phyloP scores from a whole-genome alignment of 2,888 invertebrate genomes.

The Archips xylosteana region DNA sequence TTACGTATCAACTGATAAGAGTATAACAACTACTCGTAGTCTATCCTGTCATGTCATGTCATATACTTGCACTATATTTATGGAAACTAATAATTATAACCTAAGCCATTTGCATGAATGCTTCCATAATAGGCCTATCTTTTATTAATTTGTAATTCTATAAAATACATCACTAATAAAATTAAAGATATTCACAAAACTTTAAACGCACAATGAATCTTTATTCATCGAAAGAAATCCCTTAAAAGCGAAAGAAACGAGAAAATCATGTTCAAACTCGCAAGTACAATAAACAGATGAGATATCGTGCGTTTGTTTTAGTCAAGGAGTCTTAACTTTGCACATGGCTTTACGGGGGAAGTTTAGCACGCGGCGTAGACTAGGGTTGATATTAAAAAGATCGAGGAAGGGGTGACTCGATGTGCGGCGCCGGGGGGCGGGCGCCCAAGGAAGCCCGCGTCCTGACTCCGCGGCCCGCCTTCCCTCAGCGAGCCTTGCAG shows the following conservation, averaged over 20 bases:
- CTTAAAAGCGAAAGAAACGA: conserved; percentile 45
- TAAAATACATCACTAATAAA: not conserved
- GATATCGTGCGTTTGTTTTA: conserved; percentile 49
- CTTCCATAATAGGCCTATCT: not conserved
- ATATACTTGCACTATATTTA: too few relatives aligned
- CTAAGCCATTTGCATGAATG: not conserved
- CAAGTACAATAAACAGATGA: conserved; percentile 58
- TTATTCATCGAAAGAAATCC: conserved; percentile 31
- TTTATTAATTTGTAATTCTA: not conserved
- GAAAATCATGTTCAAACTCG: conserved; percentile 55
- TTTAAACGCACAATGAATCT: conserved; percentile 11
- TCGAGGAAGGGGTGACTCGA: conserved; percentile 57
- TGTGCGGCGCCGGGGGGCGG: conserved; percentile 59
- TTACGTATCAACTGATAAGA: too few relatives aligned
- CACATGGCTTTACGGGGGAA: conserved; percentile 65
- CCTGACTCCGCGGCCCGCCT: conserved; percentile 81
- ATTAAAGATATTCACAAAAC: not conserved
- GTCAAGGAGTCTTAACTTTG: conserved; percentile 59
- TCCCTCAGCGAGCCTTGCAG: conserved; percentile 88
- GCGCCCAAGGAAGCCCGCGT: conserved; percentile 75
- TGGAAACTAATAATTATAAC: too few relatives aligned
- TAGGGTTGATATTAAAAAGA: conserved; percentile 73
- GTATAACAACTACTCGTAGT: too few relatives aligned
- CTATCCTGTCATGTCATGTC: too few relatives aligned
- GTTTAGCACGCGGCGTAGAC: conserved; percentile 72